A percentile compares a stretch with the other conserved stretches of the same genome.
These are phyloP conservation scores for Dromas ardeola DNA, from an alignment of 2,113 vertebrate genomes.

Conservation along the genomic window DNA sequence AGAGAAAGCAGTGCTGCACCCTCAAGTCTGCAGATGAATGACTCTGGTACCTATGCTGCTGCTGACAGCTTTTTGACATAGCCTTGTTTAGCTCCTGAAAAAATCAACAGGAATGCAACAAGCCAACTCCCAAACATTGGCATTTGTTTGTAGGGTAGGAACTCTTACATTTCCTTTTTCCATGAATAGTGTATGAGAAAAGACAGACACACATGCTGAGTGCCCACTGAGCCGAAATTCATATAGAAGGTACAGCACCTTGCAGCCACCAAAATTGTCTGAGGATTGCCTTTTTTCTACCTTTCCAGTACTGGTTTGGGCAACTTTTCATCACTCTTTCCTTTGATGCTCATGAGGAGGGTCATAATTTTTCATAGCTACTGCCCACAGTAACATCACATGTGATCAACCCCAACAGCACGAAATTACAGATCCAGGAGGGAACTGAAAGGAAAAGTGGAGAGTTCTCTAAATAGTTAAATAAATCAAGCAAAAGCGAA, in stretches of 20 bases:
- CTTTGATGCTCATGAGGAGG: not conserved
- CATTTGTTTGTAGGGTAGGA: not conserved
- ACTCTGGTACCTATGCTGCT: not conserved
- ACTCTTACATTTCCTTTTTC: not conserved
- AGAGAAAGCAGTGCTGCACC: not conserved
- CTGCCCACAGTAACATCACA: not conserved
- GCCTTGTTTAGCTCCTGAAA: not conserved
- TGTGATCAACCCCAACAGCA: not conserved
- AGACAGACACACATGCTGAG: accelerated
- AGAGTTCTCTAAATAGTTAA: not conserved
- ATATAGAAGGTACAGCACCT: not conserved
- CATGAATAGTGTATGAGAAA: not conserved
- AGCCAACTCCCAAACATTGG: not conserved
- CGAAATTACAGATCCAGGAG: not conserved
- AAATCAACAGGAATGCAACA: not conserved
- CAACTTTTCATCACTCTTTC: not conserved
- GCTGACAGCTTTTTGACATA: not conserved
- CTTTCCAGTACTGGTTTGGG: not conserved
- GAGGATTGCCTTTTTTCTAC: not conserved
- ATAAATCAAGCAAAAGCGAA: not conserved
- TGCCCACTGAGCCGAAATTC: not conserved
- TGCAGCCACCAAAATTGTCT: not conserved
- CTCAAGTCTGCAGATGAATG: not conserved
- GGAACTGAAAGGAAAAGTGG: not conserved
- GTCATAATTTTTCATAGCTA: not conserved